These are phyloP conservation scores for Cryptus armator DNA, from an alignment of 2,888 invertebrate genomes.

Conservation along the genomic window DNA sequence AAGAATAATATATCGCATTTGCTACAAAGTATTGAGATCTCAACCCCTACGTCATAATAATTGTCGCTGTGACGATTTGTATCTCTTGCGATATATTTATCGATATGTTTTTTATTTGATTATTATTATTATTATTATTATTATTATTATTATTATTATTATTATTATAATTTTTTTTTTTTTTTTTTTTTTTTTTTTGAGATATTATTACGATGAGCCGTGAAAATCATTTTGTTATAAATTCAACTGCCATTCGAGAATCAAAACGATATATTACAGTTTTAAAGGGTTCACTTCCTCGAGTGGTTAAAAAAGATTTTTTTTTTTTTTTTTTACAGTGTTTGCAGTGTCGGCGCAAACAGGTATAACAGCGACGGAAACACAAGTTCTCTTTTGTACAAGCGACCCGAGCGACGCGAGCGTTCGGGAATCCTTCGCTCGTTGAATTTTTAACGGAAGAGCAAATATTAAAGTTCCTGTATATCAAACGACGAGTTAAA, in stretches of 20 bases:
- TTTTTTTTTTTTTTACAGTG: conserved; percentile 56
- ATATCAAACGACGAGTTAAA: conserved; percentile 41
- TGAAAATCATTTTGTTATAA: not conserved
- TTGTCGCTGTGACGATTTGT: not conserved
- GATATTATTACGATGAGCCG: not conserved
- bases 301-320: conserved; percentile 34
- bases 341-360: conserved; percentile 67
- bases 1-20: not conserved
- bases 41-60: not conserved
- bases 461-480: conserved; percentile 71
- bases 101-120: too few species aligned
- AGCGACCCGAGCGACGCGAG: conserved; percentile 1
- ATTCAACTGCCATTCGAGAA: not conserved
- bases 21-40: conserved; percentile 1
- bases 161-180: too few species aligned
- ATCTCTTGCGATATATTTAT: too few species aligned
- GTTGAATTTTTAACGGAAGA: conserved; percentile 65
- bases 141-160: too few species aligned
- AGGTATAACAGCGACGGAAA: conserved; percentile 43
- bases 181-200: not conserved
- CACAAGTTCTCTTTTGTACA: conserved; percentile 65
- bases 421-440: conserved; percentile 36
- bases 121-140: too few species aligned
- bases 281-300: not conserved
- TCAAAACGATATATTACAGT: not conserved